Percentiles rank a stretch among this genome's conserved stretches.
These are phyloP conservation scores for Ceratitis capitata DNA, from an alignment of 1,140 invertebrate species.

Conservation along the genomic window DNA sequence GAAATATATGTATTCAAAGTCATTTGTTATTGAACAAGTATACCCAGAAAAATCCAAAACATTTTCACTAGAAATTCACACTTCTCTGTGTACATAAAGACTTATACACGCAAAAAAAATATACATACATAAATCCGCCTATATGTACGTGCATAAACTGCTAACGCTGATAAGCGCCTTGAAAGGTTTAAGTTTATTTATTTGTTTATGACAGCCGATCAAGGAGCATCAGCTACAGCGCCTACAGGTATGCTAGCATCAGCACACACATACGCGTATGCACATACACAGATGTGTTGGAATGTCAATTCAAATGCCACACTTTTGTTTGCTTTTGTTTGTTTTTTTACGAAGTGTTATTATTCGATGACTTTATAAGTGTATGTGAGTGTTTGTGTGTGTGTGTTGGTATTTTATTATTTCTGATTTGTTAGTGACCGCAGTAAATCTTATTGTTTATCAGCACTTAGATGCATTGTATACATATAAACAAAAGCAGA, in stretches of 20 bases:
- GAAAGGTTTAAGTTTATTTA: not conserved
- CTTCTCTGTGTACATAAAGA: too few species aligned
- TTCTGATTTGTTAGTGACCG: not conserved
- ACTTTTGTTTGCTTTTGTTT: not conserved
- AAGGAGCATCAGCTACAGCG: not conserved
- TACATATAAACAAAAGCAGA: not conserved
- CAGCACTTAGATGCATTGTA: not conserved
- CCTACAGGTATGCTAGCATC: not conserved
- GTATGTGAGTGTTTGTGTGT: not conserved
- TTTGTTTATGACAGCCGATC: conserved; percentile 5
- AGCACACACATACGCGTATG: not conserved
- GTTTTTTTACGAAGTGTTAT: not conserved
- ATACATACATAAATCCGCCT: not conserved
- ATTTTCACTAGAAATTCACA: too few species aligned
- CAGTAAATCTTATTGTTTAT: not conserved
- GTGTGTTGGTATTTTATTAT: conserved; percentile 1
- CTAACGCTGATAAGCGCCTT: not conserved
- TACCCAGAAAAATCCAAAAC: too few species aligned
- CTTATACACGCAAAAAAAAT: too few species aligned
- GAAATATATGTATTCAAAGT: too few species aligned
- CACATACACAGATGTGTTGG: not conserved
- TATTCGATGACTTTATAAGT: not conserved
- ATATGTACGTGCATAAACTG: not conserved
- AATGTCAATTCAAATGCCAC: not conserved
- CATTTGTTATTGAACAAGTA: too few species aligned